Evolutionary conservation across 1,140 invertebrate genomes (phyloP).

Genomic region (Apis dorsata): DNA sequence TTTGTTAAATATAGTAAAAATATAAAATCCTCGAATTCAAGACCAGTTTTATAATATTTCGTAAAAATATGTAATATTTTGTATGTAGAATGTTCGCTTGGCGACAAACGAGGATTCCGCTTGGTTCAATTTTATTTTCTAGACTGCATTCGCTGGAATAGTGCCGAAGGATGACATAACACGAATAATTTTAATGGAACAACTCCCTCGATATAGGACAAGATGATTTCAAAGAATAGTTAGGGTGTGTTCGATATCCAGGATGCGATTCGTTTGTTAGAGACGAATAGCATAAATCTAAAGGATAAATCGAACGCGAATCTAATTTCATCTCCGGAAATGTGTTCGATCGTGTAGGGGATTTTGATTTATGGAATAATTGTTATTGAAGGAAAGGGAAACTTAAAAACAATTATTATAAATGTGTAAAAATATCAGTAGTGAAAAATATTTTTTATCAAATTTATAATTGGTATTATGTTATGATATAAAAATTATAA

Average conservation of each 20-base stretch:
- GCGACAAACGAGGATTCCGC: neutral
- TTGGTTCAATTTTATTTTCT: neutral
- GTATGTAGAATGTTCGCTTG: neutral
- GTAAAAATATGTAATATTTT: neutral
- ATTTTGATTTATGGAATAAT: neutral
- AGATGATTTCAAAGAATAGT: slow-evolving; percentile 50
- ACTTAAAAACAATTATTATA: neutral
- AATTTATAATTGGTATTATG: no score
- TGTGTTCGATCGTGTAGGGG: neutral
- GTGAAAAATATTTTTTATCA: no score
- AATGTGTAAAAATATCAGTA: neutral
- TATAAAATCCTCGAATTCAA: neutral
- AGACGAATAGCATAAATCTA: neutral
- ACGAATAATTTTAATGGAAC: slow-evolving; percentile 40
- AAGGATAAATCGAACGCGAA: slow-evolving; percentile 27
- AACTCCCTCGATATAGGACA: slow-evolving; percentile 38
- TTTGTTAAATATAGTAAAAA: no score
- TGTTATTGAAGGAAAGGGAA: neutral
- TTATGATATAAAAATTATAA: no score
- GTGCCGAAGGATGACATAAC: slow-evolving; percentile 43
- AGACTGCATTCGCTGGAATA: slow-evolving; percentile 2
- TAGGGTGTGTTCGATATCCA: slow-evolving; percentile 57
- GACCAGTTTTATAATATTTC: neutral
- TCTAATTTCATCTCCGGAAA: slow-evolving; percentile 36
- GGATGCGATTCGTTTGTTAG: slow-evolving; percentile 49